Conservation (phyloP, 2,888 invertebrate species). For the Macrostomum cliftonense region DNA sequence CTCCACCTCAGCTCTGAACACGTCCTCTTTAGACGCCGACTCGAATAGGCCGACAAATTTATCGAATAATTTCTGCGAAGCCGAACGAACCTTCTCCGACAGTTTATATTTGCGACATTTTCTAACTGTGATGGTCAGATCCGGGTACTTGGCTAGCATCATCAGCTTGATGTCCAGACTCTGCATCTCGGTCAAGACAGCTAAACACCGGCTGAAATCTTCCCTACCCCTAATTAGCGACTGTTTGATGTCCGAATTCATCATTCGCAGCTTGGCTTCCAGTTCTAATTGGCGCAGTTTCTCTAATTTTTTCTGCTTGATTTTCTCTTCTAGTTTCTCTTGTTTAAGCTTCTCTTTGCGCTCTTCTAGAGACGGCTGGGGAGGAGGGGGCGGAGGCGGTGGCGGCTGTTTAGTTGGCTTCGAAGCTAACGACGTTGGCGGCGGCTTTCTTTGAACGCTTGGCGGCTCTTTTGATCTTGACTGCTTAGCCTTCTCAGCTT, state of each 20-base stretch:
- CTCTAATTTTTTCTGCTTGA: constrained; percentile 18
- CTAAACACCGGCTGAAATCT: not conserved
- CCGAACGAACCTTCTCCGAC: not conserved
- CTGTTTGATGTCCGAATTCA: not conserved
- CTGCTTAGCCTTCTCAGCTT: no score
- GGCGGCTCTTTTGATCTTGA: no score
- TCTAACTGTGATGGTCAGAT: not conserved
- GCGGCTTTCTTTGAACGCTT: no score
- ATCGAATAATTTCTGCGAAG: not conserved
- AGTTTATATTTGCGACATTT: not conserved
- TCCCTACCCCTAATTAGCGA: not conserved
- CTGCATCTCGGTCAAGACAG: not conserved
- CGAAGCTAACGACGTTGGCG: no score
- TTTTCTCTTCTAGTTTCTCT: constrained; percentile 16
- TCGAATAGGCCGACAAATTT: not conserved
- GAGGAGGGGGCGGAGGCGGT: no score
- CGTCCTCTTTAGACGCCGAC: not conserved
- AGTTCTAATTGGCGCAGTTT: constrained; percentile 8
- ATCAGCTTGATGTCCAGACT: not conserved
- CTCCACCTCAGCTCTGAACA: not conserved
- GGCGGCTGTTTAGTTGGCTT: no score
- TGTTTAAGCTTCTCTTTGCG: constrained; percentile 6
- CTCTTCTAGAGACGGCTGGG: not conserved
- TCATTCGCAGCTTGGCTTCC: not conserved
- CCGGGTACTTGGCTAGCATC: constrained; percentile 3